Percentiles rank a stretch among this genome's conserved stretches.
These are phyloP conservation scores for Leucophenga varia DNA, from an alignment of 1,140 invertebrate species.

Conservation along the genomic window DNA sequence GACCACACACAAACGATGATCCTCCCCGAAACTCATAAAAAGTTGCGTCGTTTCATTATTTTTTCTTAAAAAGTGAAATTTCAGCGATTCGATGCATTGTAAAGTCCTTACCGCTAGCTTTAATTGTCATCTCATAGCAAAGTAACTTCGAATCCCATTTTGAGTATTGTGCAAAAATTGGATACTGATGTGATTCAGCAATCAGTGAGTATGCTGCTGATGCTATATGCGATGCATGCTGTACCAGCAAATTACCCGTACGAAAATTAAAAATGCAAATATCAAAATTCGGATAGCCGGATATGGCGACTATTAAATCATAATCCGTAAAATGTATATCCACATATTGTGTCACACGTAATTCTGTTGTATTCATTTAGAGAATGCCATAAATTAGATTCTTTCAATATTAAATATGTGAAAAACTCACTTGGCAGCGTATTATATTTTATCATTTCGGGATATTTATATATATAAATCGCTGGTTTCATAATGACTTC, in stretches of 20 bases:
- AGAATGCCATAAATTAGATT: not conserved
- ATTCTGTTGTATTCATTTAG: not conserved
- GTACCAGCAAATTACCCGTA: conserved; percentile 15
- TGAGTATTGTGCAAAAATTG: conserved; percentile 34
- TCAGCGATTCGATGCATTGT: too few species aligned
- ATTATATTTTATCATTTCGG: conserved; percentile 29
- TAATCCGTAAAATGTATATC: conserved; percentile 32
- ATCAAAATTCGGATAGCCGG: conserved; percentile 27
- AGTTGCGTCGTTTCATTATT: conserved; percentile 12
- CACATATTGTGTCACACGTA: conserved; percentile 8
- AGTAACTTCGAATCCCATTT: conserved; percentile 24
- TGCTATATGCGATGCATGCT: conserved; percentile 13
- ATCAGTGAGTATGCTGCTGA: not conserved
- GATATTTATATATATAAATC: conserved; percentile 40
- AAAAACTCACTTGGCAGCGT: conserved; percentile 28
- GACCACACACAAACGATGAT: conserved; percentile 28
- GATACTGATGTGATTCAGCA: conserved; percentile 12
- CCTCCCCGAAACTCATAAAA: conserved; percentile 27
- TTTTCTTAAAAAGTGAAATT: too few species aligned
- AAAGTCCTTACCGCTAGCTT: too few species aligned
- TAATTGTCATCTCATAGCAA: conserved; percentile 37
- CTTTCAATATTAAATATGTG: not conserved
- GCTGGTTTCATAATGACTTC: conserved; percentile 24
- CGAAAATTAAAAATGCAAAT: conserved; percentile 38
- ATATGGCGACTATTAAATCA: conserved; percentile 29